Percentiles rank a stretch among this genome's conserved stretches.
Conservation (phyloP, 2,888 invertebrate genomes). For the Lordiphosa fenestrarum region DNA sequence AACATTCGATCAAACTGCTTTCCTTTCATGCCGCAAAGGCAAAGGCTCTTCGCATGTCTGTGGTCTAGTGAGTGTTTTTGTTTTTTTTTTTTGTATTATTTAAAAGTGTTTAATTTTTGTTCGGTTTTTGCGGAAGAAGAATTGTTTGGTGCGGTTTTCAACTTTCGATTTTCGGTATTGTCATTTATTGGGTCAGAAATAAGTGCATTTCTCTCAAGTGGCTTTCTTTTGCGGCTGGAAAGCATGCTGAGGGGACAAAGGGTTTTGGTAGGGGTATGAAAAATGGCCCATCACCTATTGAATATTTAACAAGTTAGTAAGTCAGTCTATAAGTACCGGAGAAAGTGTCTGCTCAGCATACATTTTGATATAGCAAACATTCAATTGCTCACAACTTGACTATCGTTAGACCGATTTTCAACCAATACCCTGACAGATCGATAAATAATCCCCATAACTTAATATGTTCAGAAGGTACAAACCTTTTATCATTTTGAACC, state of each 20-base stretch:
- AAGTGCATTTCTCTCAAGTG: constrained; percentile 11
- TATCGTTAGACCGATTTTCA: too few relatives aligned
- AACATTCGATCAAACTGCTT: constrained; percentile 25
- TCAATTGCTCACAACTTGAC: too few relatives aligned
- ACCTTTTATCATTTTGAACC: too few relatives aligned
- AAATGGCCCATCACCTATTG: too few relatives aligned
- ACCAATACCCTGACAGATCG: too few relatives aligned
- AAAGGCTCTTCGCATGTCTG: constrained; percentile 54
- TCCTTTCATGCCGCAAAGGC: constrained; percentile 15
- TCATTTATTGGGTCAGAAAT: constrained; percentile 53
- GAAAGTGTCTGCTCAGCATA: too few relatives aligned
- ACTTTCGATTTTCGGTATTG: constrained; percentile 61
- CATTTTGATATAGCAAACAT: too few relatives aligned
- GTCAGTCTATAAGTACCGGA: too few relatives aligned
- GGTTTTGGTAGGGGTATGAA: too few relatives aligned
- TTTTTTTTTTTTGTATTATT: constrained; percentile 9
- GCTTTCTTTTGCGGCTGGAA: constrained; percentile 25
- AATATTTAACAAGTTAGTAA: too few relatives aligned
- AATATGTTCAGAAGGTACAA: too few relatives aligned
- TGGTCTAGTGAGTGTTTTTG: constrained; percentile 52
- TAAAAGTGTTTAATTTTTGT: not conserved
- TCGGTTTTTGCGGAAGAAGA: constrained; percentile 2
- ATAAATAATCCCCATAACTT: too few relatives aligned
- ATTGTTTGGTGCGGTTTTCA: constrained; percentile 47
- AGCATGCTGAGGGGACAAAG: not conserved